These are phyloP conservation scores for Stegana nigrithorax DNA, from an alignment of 2,888 invertebrate genomes.

Conservation along the genomic window DNA sequence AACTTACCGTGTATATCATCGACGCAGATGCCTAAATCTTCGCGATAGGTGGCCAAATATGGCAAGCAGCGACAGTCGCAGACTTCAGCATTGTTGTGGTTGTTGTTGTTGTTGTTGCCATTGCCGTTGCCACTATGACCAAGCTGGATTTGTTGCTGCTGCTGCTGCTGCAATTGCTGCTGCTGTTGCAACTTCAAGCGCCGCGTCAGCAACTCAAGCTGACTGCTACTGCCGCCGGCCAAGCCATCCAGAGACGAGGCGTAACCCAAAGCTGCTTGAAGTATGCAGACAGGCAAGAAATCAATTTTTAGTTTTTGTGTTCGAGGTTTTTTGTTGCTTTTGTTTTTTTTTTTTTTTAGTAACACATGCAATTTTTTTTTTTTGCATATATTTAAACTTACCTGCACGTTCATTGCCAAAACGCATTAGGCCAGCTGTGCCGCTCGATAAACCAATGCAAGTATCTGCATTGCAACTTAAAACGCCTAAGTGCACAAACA, in stretches of 20 bases:
- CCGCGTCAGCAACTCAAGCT: constrained; percentile 50
- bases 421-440: constrained; percentile 64
- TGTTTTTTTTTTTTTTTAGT: background rate
- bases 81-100: constrained; percentile 43
- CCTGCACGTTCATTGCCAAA: constrained; percentile 54
- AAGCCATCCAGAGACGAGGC: constrained; percentile 39
- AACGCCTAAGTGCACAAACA: constrained; percentile 49
- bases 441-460: constrained; percentile 68
- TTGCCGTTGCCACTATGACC: constrained; percentile 21
- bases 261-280: constrained; percentile 35
- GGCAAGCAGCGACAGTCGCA: constrained; percentile 85
- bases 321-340: too few relatives aligned
- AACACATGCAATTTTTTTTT: too few relatives aligned
- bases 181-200: constrained; percentile 46
- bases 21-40: constrained; percentile 86
- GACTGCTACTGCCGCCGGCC: constrained; percentile 37
- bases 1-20: constrained; percentile 86
- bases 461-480: constrained; percentile 66
- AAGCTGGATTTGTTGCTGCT: constrained; percentile 21
- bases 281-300: constrained; percentile 26
- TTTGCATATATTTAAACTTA: constrained; percentile 46
- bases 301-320: background rate
- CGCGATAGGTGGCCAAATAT: constrained; percentile 82
- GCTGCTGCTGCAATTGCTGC: constrained; percentile 36
- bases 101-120: too few relatives aligned